Evolutionary conservation across 37 sponge, comb jelly and placozoan species (phyloP).

Genomic region (Aphrocallistes beatrix): DNA sequence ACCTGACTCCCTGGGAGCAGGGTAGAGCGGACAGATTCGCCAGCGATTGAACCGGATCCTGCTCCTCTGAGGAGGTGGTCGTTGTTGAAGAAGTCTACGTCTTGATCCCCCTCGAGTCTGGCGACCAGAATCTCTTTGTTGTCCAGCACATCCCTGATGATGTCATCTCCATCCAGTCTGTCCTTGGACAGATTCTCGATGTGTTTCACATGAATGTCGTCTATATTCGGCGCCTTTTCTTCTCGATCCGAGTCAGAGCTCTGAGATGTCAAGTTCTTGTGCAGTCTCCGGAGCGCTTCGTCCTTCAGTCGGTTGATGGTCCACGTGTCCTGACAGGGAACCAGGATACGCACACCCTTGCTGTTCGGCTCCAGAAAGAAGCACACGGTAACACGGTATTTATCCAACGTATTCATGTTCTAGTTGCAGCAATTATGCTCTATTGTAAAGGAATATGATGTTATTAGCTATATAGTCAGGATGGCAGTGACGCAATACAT

Average conservation of each 20-base stretch:
- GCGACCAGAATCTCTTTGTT: conserved; percentile 14
- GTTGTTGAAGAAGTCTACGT: background rate
- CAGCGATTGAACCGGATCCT: background rate
- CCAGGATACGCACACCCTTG: background rate
- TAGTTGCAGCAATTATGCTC: no score
- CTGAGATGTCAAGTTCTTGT: background rate
- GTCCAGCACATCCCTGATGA: background rate
- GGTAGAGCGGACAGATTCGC: background rate
- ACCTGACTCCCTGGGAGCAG: background rate
- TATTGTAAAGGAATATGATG: no score
- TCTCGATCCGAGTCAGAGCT: background rate
- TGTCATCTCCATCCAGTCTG: background rate
- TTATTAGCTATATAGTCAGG: no score
- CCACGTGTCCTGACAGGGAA: conserved; percentile 11
- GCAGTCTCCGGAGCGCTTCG: background rate
- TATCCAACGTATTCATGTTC: background rate
- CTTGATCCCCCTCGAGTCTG: background rate
- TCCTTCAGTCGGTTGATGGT: background rate
- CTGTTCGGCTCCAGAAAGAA: background rate
- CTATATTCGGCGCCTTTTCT: background rate
- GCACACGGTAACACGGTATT: background rate
- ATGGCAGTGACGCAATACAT: no score
- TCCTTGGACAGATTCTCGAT: conserved; percentile 8
- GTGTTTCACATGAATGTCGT: background rate
- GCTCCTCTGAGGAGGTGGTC: background rate